A percentile compares a stretch with the other conserved stretches of the same genome.
These are phyloP conservation scores for Prosopocoilus inquinatus DNA, from an alignment of 2,888 invertebrate species.

Conservation along the genomic window DNA sequence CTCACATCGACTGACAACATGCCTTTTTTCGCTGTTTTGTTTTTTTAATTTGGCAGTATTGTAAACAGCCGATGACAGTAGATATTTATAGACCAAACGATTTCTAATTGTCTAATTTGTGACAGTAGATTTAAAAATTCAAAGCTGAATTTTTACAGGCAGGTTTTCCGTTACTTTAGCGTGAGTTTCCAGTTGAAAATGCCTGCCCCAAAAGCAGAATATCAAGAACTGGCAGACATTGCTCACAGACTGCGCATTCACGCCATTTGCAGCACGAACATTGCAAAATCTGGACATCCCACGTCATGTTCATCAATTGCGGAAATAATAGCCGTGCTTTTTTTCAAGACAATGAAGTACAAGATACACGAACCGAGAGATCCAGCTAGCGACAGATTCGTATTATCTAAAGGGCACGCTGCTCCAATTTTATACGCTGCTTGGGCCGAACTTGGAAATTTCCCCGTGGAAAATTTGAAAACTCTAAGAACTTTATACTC, in stretches of 20 bases:
- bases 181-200: too few relatives aligned
- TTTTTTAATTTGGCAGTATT: too few relatives aligned
- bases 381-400: slow-evolving; percentile 14
- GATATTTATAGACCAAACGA: too few relatives aligned
- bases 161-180: too few relatives aligned
- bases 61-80: too few relatives aligned
- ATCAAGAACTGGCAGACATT: slow-evolving; percentile 10
- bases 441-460: slow-evolving; percentile 92
- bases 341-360: slow-evolving; percentile 15
- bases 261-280: slow-evolving; percentile 3
- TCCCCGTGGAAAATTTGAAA: slow-evolving; percentile 72
- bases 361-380: slow-evolving; percentile 5
- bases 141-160: too few relatives aligned
- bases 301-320: slow-evolving; percentile 18
- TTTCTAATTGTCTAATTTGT: too few relatives aligned
- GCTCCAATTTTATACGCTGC: slow-evolving; percentile 95
- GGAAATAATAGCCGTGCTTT: slow-evolving; percentile 15
- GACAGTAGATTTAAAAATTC: too few relatives aligned
- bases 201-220: too few relatives aligned
- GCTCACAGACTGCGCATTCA: slow-evolving; percentile 14
- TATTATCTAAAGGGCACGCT: slow-evolving; percentile 95
- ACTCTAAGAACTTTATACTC: slow-evolving; percentile 83
- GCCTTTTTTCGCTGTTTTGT: too few relatives aligned
- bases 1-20: too few relatives aligned
- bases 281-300: slow-evolving; percentile 9